Evolutionary conservation across 2,797 vertebrate genomes (phyloP), one percentile per base, ranked within the genome.

Genomic region (Distichodus sexfasciatus): DNA sequence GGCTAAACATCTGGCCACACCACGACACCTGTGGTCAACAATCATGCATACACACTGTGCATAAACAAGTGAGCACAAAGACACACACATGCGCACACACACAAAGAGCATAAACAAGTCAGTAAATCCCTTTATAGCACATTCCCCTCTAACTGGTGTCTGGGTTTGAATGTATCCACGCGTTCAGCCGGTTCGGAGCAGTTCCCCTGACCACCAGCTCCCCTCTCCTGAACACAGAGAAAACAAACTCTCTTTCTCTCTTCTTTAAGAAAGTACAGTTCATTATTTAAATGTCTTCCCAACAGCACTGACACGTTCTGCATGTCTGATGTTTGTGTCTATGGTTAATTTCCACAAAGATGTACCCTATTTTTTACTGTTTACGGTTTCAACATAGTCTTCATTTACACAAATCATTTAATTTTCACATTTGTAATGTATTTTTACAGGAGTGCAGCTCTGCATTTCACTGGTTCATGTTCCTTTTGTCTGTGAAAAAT

Each of bases 31-130:
- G 86, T 51, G 87, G 87, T 82, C 3, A 44, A 47, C 40, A 59
- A 78, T 26, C 26, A 33, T 43, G 66, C 80, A 84, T 31, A 38
- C 59, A 46, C 75, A 78, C 76, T 79, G 83, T n/a, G 36, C 59
- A 36, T 72, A 77, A 72, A 83, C 36, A 41, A 19, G 26, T 15
- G 10, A n/a, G 15, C 24, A 33, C 41, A 60, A 35, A 63, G 78
- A 26, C 41, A 43, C 61, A 67, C 47, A 53, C 53, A 19, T 53
- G 36, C 36, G 55, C 54, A 26, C 41, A 4, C 74, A 76, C 75
- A 83, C 80, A 84, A 72, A 78, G 76, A 79, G 69, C 59, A 81
- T 82, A 90, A 91, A 91, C 88, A 91, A 85, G 75, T 75, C 83
- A 66, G 84, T 90, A 90, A 91, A 88, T 90, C 79, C 79, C 82